Conservation (phyloP, 2,797 vertebrate species). For the Apodemus agrarius region DNA sequence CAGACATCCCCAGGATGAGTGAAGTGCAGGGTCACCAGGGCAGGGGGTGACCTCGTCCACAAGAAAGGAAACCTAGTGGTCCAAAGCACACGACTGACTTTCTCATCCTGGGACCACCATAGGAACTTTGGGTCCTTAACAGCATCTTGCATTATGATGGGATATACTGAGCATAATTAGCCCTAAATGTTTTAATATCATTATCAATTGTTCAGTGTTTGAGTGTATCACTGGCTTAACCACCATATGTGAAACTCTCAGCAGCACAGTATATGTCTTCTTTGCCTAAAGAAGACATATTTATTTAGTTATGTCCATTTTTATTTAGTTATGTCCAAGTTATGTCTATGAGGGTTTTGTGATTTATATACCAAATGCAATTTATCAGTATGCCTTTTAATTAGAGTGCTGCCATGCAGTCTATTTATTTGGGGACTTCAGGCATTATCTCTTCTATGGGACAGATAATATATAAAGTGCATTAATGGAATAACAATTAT, state of each 20-base stretch:
- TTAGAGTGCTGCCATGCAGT: neutral
- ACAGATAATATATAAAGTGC: slow-evolving; percentile 46
- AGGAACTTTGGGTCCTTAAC: neutral
- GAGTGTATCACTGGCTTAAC: neutral
- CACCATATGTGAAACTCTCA: neutral
- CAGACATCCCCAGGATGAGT: too few relatives aligned
- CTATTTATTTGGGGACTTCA: slow-evolving; percentile 52
- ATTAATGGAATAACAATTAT: slow-evolving; percentile 57
- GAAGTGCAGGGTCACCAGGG: rapidly evolving
- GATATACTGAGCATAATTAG: neutral
- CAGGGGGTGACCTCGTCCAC: neutral
- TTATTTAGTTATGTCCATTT: slow-evolving; percentile 22
- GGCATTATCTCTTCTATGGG: slow-evolving; percentile 54
- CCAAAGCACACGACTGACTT: neutral
- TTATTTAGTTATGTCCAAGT: neutral
- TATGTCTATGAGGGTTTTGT: neutral
- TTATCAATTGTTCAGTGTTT: neutral
- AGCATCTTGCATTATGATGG: neutral
- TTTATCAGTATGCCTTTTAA: slow-evolving; percentile 54
- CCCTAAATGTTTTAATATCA: neutral
- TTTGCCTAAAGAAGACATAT: neutral
- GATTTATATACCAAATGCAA: slow-evolving; percentile 35
- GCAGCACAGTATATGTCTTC: neutral
- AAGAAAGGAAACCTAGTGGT: neutral
- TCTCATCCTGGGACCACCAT: neutral